Conservation (phyloP, 2,113 vertebrate species). For the Actenoides hombroni region DNA sequence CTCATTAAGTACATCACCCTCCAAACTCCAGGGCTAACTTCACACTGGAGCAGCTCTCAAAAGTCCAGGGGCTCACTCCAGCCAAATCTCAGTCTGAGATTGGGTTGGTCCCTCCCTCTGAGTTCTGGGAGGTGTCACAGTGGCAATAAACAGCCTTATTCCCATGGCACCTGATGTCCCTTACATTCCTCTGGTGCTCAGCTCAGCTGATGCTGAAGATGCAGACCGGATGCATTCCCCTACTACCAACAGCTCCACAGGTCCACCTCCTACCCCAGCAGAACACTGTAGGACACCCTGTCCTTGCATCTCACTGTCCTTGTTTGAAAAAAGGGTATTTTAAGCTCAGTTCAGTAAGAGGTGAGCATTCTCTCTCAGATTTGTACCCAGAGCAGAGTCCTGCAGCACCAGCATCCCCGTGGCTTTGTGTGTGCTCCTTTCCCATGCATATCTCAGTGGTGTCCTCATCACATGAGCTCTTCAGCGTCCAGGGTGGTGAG, state of each 20-base stretch:
- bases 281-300: too few species aligned
- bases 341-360: neutral
- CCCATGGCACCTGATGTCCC: neutral
- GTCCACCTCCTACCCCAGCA: neutral
- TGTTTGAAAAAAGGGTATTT: neutral
- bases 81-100: neutral
- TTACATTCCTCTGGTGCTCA: neutral
- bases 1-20: neutral
- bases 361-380: neutral
- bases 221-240: neutral
- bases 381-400: neutral
- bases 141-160: neutral
- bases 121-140: neutral
- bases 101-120: neutral
- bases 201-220: neutral
- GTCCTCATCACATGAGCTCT: neutral
- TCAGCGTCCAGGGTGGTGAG: neutral
- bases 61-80: neutral
- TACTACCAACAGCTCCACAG: neutral
- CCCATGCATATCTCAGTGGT: conserved; percentile 35
- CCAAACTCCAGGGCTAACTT: neutral
- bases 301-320: neutral
- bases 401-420: neutral
- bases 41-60: neutral
- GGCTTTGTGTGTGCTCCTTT: conserved; percentile 13